phyloP scores from a whole-genome alignment of 2,113 vertebrate genomes.

The Mastomys natalensis region DNA sequence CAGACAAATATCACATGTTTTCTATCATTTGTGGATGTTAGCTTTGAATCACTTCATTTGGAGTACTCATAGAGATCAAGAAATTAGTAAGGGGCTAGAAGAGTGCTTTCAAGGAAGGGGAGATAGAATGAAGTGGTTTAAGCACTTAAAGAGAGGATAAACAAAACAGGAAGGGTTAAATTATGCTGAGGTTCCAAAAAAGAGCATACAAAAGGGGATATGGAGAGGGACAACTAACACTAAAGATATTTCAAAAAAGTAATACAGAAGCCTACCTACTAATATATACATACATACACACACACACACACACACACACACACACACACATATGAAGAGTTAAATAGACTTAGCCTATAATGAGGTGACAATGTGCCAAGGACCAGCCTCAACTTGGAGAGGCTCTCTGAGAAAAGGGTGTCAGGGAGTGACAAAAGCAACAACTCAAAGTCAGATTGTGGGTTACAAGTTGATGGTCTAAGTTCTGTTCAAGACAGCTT shows the following conservation, averaged over 20 bases:
- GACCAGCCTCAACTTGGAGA: too few relatives aligned
- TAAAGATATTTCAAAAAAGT: neutral
- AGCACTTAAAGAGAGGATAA: neutral
- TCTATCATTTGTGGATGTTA: neutral
- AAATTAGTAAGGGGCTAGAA: neutral
- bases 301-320: too few relatives aligned
- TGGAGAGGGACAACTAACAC: neutral
- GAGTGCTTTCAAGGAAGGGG: neutral
- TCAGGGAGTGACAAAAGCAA: too few relatives aligned
- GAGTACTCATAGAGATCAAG: neutral
- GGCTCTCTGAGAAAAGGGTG: too few relatives aligned
- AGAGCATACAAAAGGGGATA: neutral
- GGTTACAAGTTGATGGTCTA: too few relatives aligned
- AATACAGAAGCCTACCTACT: neutral
- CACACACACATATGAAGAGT: too few relatives aligned
- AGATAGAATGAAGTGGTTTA: neutral
- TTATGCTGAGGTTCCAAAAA: neutral
- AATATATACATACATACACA: too few relatives aligned
- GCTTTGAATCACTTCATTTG: neutral
- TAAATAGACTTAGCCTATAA: too few relatives aligned
- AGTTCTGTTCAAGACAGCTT: too few relatives aligned
- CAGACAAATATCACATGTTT: neutral
- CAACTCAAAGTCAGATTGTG: too few relatives aligned
- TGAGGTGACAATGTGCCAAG: too few relatives aligned
- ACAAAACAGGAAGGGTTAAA: neutral